phyloP scores from a whole-genome alignment of 1,140 invertebrate genomes.

The Orchesella cincta region DNA sequence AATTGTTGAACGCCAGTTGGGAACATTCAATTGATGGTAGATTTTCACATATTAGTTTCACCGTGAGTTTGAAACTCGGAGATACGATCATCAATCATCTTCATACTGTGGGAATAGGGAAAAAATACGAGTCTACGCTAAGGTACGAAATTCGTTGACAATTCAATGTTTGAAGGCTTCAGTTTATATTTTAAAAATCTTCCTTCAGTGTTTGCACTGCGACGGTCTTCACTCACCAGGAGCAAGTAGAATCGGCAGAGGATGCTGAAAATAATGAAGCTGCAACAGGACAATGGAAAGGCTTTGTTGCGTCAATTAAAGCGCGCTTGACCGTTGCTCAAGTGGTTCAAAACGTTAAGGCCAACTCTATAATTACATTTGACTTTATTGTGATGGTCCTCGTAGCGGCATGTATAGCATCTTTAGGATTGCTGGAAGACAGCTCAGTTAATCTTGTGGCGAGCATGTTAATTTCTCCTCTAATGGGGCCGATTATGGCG shows the following conservation, averaged over 20 bases:
- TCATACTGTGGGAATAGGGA: conserved; percentile 42
- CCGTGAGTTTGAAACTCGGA: conserved; percentile 1
- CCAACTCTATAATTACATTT: conserved; percentile 76
- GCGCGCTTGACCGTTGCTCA: conserved; percentile 81
- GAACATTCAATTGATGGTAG: conserved; percentile 31
- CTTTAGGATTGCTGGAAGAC: conserved; percentile 76
- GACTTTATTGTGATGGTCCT: conserved; percentile 77
- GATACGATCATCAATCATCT: conserved; percentile 44
- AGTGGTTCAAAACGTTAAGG: conserved; percentile 76
- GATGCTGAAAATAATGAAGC: conserved; percentile 8
- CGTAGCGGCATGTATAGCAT: conserved; percentile 75
- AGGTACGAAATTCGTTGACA: conserved; percentile 2
- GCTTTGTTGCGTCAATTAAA: conserved; percentile 71
- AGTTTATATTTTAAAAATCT: neutral
- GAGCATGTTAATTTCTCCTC: conserved; percentile 82
- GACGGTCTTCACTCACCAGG: neutral
- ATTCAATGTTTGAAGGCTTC: neutral
- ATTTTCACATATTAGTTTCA: conserved; percentile 38
- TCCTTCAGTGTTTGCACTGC: neutral
- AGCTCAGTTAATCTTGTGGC: conserved; percentile 80
- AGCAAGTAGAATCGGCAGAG: neutral
- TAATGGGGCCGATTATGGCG: conserved; percentile 64
- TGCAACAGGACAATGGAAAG: conserved; percentile 60
- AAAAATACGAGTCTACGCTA: conserved; percentile 43
- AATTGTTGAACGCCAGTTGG: conserved; percentile 28